Evolutionary conservation across 2,888 invertebrate species (phyloP), one percentile per base, ranked within the genome.

Genomic region (Drosophila kanekoi): DNA sequence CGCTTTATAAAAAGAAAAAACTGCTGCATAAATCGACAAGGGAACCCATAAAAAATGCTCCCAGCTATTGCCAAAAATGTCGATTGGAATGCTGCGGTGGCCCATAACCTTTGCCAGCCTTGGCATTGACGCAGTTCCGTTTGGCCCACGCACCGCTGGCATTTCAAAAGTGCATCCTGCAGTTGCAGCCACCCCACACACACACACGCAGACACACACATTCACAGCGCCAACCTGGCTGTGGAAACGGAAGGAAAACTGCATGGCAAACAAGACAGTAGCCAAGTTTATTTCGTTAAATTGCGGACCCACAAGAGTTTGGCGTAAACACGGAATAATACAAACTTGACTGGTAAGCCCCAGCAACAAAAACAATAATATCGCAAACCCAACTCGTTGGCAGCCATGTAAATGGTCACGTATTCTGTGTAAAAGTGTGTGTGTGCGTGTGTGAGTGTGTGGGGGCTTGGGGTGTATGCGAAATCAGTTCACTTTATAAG

Each of bases 341-440:
- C 32, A 18, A 66, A 57, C 57, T 67, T 20, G 14, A 41, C 45
- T 58, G 52, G 47, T 53, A 49, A 57, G 18, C 47, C 58, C 20
- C 18, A 28, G 20, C 44, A n/a, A 18, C 11, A 53, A 51, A 47
- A 72, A 61, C 16, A 64, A 59, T n/a, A 23, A 47, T 62, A 61
- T 67, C 58, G 52, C 49, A 41, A 23, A 45, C 43, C 44, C 51
- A 57, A 44, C 49, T 32, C 44, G 37, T 43, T 71, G 58, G 43
- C 48, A 63, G 38, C 23, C 66, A 58, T 45, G 68, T 52, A 85
- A 81, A 76, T 67, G 68, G 88, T 83, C 88, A 83, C 88, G 88
- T 88, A 51, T 64, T 68, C 49, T 75, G 64, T 43, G 65, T 53
- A 52, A 52, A 58, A 57, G 35, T 54, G 23, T 48, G 45, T 53